These are phyloP conservation scores for Nasonia giraulti DNA, from an alignment of 1,140 invertebrate genomes.

Conservation along the genomic window DNA sequence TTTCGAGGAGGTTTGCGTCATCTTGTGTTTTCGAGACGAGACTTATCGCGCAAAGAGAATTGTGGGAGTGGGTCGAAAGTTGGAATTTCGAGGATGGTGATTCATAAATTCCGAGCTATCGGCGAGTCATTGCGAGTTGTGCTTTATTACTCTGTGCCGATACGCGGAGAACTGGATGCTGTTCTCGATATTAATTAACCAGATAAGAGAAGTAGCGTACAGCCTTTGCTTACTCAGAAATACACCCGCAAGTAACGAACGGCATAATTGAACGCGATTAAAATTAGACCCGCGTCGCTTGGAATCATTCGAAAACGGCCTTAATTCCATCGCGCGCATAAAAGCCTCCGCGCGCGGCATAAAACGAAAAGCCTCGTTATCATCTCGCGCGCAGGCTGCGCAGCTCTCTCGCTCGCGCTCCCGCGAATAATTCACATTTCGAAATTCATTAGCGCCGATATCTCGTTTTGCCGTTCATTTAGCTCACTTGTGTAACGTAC, in stretches of 20 bases:
- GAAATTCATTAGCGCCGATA: constrained; percentile 43
- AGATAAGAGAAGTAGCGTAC: constrained; percentile 24
- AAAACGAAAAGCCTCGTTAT: constrained; percentile 41
- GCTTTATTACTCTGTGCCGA: background rate
- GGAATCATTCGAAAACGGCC: background rate
- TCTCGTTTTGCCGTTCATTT: constrained; percentile 17
- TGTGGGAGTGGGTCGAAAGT: background rate
- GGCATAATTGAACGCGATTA: background rate
- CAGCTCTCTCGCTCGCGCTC: background rate
- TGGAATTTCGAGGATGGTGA: too few relatives aligned
- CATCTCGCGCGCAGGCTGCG: background rate
- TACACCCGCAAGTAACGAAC: background rate
- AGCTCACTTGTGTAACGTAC: constrained; percentile 23
- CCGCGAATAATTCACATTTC: constrained; percentile 1
- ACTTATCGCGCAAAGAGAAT: background rate
- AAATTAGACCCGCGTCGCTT: background rate
- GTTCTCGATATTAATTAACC: constrained; percentile 40
- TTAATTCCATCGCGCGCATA: background rate
- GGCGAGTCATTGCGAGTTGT: background rate
- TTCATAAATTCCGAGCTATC: constrained; percentile 23
- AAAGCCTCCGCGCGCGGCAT: background rate
- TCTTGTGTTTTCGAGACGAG: background rate
- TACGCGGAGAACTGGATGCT: constrained; percentile 16
- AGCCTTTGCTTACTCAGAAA: constrained; percentile 13
- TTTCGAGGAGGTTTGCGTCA: constrained; percentile 4